Evolutionary conservation across 1,140 invertebrate genomes (phyloP).

Genomic region (Phenacoccus solenopsis): DNA sequence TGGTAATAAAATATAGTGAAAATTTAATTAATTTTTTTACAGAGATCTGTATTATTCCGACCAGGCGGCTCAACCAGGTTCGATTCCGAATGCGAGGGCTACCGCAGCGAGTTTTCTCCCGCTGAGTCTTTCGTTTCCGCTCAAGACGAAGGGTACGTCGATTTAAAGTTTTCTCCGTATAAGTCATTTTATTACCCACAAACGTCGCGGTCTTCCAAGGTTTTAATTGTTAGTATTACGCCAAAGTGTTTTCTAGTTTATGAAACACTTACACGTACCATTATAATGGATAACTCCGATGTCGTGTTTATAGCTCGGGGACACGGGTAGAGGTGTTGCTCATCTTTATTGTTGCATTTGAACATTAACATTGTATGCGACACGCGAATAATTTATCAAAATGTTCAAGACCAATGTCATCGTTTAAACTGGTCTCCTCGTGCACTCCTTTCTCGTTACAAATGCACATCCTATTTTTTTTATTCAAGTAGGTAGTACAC

Average conservation of each 20-base stretch:
- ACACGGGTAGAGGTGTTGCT: neutral
- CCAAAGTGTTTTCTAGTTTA: neutral
- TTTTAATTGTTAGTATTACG: neutral
- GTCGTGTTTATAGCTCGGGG: no score
- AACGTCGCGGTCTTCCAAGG: neutral
- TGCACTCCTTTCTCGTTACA: no score
- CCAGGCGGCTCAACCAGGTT: conserved; percentile 46
- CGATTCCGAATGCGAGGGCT: conserved; percentile 27
- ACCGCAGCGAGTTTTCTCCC: conserved; percentile 50
- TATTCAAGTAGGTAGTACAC: no score
- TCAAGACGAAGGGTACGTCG: conserved; percentile 60
- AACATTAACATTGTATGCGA: neutral
- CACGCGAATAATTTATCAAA: neutral
- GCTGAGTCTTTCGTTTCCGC: conserved; percentile 90
- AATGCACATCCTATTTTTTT: no score
- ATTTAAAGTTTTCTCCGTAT: neutral
- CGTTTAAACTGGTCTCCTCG: no score
- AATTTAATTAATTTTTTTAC: conserved; percentile 23
- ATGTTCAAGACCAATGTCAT: neutral
- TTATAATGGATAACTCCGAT: no score
- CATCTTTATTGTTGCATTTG: neutral
- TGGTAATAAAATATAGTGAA: neutral
- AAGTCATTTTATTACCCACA: neutral
- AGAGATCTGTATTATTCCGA: conserved; percentile 74
- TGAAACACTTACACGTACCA: neutral